Conservation (phyloP, 2,888 invertebrate species). For the Strigamia crassipes region DNA sequence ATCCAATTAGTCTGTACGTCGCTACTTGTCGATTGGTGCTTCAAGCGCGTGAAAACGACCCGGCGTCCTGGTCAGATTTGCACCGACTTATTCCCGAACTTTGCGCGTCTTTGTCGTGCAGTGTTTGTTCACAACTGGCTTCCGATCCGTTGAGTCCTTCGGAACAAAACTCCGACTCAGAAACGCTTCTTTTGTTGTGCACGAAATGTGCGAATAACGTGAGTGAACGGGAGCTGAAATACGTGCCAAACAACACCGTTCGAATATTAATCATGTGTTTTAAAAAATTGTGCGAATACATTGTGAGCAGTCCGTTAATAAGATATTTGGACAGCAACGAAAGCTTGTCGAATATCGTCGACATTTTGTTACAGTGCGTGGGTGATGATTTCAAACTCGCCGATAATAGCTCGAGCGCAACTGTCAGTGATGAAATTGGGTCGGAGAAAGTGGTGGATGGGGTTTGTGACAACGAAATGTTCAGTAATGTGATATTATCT, state of each 20-base stretch:
- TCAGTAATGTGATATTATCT: neutral
- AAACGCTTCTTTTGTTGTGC: neutral
- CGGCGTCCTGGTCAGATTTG: slow-evolving; percentile 78
- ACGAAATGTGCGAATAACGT: slow-evolving; percentile 80
- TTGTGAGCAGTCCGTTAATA: slow-evolving; percentile 75
- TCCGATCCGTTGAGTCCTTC: slow-evolving; percentile 80
- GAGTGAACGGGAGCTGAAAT: slow-evolving; percentile 81
- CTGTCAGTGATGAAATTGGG: slow-evolving; percentile 60
- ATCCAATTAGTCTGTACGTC: slow-evolving; percentile 79
- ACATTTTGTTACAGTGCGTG: neutral
- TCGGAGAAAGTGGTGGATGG: slow-evolving; percentile 77
- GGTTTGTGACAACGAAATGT: slow-evolving; percentile 60
- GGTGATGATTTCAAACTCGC: neutral
- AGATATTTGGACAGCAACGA: slow-evolving; percentile 61
- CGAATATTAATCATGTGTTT: slow-evolving; percentile 84
- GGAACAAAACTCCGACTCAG: slow-evolving; percentile 63
- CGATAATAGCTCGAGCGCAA: neutral
- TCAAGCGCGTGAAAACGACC: slow-evolving; percentile 67
- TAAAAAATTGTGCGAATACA: slow-evolving; percentile 82
- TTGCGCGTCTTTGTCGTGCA: slow-evolving; percentile 84
- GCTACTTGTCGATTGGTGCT: slow-evolving; percentile 80
- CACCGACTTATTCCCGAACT: slow-evolving; percentile 81
- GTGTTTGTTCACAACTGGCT: slow-evolving; percentile 82
- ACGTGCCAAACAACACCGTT: slow-evolving; percentile 79
- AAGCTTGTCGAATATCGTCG: neutral